Percentiles rank a stretch among this genome's conserved stretches.
These are phyloP conservation scores for Lagria hirta DNA, from an alignment of 2,888 invertebrate species.

Conservation along the genomic window DNA sequence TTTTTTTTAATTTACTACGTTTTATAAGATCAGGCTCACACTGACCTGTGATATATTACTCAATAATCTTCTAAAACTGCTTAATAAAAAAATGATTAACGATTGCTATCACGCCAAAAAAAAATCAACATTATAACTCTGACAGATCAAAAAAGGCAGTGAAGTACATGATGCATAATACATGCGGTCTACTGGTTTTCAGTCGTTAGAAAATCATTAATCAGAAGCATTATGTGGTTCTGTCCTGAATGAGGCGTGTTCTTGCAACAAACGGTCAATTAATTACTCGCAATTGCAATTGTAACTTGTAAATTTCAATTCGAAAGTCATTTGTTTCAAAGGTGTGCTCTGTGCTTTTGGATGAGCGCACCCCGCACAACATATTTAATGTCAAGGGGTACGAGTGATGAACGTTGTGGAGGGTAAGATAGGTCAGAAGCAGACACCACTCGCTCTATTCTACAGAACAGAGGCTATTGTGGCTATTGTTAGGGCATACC, in stretches of 20 bases:
- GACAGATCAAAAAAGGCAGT: no score
- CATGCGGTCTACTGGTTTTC: constrained; percentile 11
- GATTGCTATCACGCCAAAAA: no score
- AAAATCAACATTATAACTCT: no score
- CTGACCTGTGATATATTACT: no score
- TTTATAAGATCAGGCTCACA: no score
- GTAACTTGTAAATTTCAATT: constrained; percentile 20
- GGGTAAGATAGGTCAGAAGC: constrained; percentile 22
- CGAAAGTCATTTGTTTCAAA: constrained; percentile 19
- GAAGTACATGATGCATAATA: constrained; percentile 15
- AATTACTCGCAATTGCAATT: constrained; percentile 14
- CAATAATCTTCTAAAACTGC: no score
- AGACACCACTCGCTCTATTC: constrained; percentile 24
- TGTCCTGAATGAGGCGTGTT: constrained; percentile 7
- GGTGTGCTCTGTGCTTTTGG: constrained; percentile 16
- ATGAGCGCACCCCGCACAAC: constrained; percentile 19
- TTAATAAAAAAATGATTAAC: no score
- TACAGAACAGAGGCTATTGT: constrained; percentile 24
- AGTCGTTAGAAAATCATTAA: constrained; percentile 22
- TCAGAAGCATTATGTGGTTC: constrained; percentile 11
- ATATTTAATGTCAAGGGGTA: constrained; percentile 22
- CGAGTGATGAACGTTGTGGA: constrained; percentile 21
- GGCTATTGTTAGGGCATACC: constrained; percentile 25
- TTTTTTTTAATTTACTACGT: no score
- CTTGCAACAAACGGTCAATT: constrained; percentile 17